Base-by-base conservation (phyloP, 1,140 invertebrate genomes). In the Trachelipus rathkii region DNA sequence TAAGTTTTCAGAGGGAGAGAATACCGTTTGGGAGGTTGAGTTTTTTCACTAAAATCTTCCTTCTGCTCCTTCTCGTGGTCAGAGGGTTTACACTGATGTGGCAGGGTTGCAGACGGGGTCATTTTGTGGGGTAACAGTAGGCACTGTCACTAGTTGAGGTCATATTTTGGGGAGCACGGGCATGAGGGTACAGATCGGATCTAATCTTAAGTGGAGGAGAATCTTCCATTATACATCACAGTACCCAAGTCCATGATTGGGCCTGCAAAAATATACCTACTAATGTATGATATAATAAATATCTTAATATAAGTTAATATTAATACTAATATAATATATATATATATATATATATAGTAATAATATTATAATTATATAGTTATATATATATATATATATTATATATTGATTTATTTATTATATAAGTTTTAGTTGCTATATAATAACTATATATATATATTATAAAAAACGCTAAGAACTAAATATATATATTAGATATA, bases 171-270 rank as follows among this genome's bases (percentile, higher is more conserved):
- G 50, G 50, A 8, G 11, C 11, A 19, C 11, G 11, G 50, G 50
- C 50, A 60, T 60, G 19, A 60, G 50, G 50, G 50, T 60, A 60
- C 19, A 60, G 19, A 60, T 60, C 50, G 19, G 50, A 60, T 60
- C 50, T 60, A 13, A 60, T 19, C 8, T 60, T 60, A 3, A 60
- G 50, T 19, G 19, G 19, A 60, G 50, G 8, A 13, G 50, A 60
- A 60, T 60, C 50, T 60, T 60, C 50, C 50, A 60, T 60, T 19
- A 60, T 60, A 13, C 19, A 15, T 13, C 11, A 19, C 50, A 60
- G 1, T 4, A 1, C 50, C 50, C 33, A 33, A 33, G 33, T 33
- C 33, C 33, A 33, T 60, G 50, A 4, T 60, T 19, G 19, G 50
- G 4, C 50, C 50, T 60, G 50, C 50, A 60, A 60, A 19, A n/a